Evolutionary conservation across 2,113 vertebrate species (phyloP), one percentile per base, ranked within the genome.

Genomic region (Garra rufa): DNA sequence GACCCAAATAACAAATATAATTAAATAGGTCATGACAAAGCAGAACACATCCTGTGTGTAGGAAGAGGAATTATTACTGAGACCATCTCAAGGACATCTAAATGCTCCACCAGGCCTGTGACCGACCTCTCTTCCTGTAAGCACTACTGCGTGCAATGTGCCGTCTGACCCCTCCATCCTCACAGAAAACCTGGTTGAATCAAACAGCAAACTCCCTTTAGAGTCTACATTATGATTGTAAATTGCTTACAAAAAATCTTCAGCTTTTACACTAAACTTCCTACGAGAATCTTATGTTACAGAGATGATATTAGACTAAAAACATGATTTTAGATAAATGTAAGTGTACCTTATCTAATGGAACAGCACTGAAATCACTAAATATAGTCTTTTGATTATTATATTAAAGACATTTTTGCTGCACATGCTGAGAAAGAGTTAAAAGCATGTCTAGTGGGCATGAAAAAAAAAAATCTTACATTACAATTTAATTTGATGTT

Each of bases 131-230:
- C 50, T 43, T 83, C 75, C 67, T 41, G 7, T 1, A 24, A 50
- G n/a, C 1, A 19, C 11, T 30, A 44, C n/a, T 24, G 28, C 55
- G 73, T 13, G 43, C 75, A 76, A 83, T 83, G 81, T 86, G 85
- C 30, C 4, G 44, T 26, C 41, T 74, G 91, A 94, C 92, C 93
- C 85, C 87, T 24, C 69, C 87, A 86, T 91, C 92, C 93, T 92
- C 88, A 86, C 59, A 34, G 43, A 46, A 26, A 75, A 19, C 44
- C 71, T 74, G 43, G n/a, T n/a, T 6, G 43, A 44, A 48, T 48
- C 41, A 48, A 74, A 74, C 43, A 26, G 15, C 10, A n/a, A 52
- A 21, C 74, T 28, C 44, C 24, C 71, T 50, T 50, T 26, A 26
- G 13, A 50, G 26, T 52, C 26, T 0, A 69, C 65, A 69, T 38